phyloP scores from a whole-genome alignment of 2,888 invertebrate genomes.

The Eilema griseolum region DNA sequence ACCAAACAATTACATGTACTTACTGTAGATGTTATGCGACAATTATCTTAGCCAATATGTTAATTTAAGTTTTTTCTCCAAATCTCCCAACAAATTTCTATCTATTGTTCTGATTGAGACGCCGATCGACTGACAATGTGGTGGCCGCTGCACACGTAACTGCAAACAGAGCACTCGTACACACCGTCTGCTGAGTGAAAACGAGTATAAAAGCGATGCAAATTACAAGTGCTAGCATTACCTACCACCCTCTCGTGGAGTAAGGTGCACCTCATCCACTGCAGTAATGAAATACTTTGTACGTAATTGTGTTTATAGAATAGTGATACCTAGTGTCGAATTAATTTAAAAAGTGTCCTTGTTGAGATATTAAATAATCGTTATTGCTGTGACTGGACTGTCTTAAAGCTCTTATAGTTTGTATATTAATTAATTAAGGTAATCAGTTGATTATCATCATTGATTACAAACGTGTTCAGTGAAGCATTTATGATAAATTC shows the following conservation, averaged over 20 bases:
- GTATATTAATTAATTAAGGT: conserved; percentile 18
- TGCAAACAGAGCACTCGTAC: conserved; percentile 75
- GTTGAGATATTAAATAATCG: conserved; percentile 18
- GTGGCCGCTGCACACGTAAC: conserved; percentile 71
- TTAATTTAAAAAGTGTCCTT: conserved; percentile 36
- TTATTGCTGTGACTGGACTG: conserved; percentile 49
- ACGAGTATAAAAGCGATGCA: conserved; percentile 85
- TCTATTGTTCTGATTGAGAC: conserved; percentile 80
- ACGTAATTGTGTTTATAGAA: conserved; percentile 68
- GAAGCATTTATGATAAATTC: conserved; percentile 59
- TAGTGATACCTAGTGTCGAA: conserved; percentile 52
- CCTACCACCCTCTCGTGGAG: conserved; percentile 79
- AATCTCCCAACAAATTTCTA: conserved; percentile 80
- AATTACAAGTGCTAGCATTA: conserved; percentile 82
- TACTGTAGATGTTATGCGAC: conserved; percentile 51
- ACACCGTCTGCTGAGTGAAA: conserved; percentile 74
- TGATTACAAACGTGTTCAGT: conserved; percentile 60
- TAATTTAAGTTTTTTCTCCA: conserved; percentile 64
- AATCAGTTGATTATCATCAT: conserved; percentile 39
- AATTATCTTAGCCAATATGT: conserved; percentile 60
- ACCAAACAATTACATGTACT: conserved; percentile 50
- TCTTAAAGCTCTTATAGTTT: conserved; percentile 34
- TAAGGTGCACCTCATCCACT: conserved; percentile 63
- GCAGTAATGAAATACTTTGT: conserved; percentile 82
- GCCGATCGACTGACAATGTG: conserved; percentile 77